Base-by-base conservation (phyloP, 1,140 invertebrate species). In the Hypsibius dujardini region DNA sequence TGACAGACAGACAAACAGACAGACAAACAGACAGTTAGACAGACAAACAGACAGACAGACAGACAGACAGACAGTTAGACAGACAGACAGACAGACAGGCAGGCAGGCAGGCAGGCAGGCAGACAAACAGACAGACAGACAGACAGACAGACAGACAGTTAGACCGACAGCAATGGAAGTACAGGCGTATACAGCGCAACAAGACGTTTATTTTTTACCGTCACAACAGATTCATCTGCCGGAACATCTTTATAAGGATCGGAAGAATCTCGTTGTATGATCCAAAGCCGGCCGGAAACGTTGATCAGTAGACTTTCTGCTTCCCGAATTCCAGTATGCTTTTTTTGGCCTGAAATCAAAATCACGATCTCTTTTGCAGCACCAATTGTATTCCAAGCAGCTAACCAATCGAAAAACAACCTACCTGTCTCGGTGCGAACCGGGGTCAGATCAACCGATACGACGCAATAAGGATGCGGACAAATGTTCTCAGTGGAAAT, bases 401-500 rank as follows among this genome's bases (percentile, higher is more conserved):
- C 0, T 73, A 40, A 69, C n/a, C 42, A 70, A 72, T 50, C 70
- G 50, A 14, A 47, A 71, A 40, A 60, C 69, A 40, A 50, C 62
- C 62, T 77, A 81, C 80, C 79, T 72, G 77, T 76, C 74, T 84
- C 81, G 60, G 81, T 81, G 70, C 81, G 80, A n/a, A 84, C 74
- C 42, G 88, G 87, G 12, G 90, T 94, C 46, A 98, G 82, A 45
- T 90, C 87, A 3, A 95, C 85, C 40, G 91, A 93, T 47, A 95
- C 87, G 70, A 98, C 90, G 82, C 93, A 98, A 47, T 91, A 90
- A 40, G 95, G 91, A 84, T 98, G 95, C 69, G 95, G 28, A 79
- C 80, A 75, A 69, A 76, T 56, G 73, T 74, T 72, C 46, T 70
- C 7, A 59, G 42, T 46, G 45, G 62, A 67, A 3, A 67, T 42